Conservation (phyloP, 2,888 invertebrate species). For the Nysson spinosus region DNA sequence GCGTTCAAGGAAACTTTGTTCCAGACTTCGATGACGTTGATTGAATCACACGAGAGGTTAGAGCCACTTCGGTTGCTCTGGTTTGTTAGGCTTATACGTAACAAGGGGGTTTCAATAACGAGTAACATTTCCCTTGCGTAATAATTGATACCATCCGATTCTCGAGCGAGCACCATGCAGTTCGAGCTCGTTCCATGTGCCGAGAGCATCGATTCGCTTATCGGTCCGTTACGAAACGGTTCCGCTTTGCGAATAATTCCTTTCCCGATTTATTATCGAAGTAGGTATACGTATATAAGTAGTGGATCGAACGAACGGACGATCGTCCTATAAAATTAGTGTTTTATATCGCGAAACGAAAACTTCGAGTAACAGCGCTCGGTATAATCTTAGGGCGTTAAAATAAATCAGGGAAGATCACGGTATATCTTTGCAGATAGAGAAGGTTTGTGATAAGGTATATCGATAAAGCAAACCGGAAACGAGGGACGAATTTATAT, state of each 20-base stretch:
- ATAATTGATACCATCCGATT: background rate
- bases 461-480: conserved; percentile 4
- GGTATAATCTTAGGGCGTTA: too few relatives aligned
- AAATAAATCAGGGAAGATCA: too few relatives aligned
- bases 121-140: background rate
- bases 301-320: too few relatives aligned
- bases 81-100: conserved; percentile 24
- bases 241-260: too few relatives aligned
- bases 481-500: conserved; percentile 7
- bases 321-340: too few relatives aligned
- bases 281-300: too few relatives aligned
- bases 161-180: background rate
- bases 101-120: conserved; percentile 27
- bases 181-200: background rate
- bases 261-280: too few relatives aligned
- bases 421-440: too few relatives aligned
- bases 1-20: conserved; percentile 40
- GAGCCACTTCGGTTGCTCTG: conserved; percentile 29
- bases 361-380: too few relatives aligned
- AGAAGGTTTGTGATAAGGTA: too few relatives aligned
- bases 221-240: too few relatives aligned
- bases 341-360: too few relatives aligned
- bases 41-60: conserved; percentile 39
- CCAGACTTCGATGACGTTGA: conserved; percentile 46
- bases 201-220: background rate